phyloP scores from a whole-genome alignment of 1,140 invertebrate genomes.

The Drosophila punjabiensis region DNA sequence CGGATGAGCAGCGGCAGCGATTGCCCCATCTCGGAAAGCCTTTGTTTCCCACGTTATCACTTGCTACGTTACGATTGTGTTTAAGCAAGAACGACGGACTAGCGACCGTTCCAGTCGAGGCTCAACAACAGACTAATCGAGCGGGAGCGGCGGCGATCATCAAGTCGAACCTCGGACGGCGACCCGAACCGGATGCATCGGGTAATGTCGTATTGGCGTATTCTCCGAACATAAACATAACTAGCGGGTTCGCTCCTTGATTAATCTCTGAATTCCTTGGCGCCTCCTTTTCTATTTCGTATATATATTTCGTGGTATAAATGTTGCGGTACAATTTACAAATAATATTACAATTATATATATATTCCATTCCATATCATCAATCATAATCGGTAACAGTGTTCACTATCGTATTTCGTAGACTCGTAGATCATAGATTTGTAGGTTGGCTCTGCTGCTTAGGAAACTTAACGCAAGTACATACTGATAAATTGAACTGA shows the following conservation, averaged over 20 bases:
- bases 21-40: slow-evolving; percentile 59
- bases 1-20: slow-evolving; percentile 56
- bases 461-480: slow-evolving; percentile 36
- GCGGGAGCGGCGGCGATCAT: slow-evolving; percentile 28
- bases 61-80: slow-evolving; percentile 8
- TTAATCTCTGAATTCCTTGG: background rate
- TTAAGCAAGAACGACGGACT: slow-evolving; percentile 6
- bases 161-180: slow-evolving; percentile 20
- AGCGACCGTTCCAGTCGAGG: slow-evolving; percentile 50
- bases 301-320: slow-evolving; percentile 56
- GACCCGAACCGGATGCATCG: slow-evolving; percentile 39
- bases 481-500: slow-evolving; percentile 43
- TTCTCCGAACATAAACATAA: background rate
- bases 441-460: slow-evolving; percentile 58
- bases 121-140: slow-evolving; percentile 56
- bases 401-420: slow-evolving; percentile 51
- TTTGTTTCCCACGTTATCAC: slow-evolving; percentile 56
- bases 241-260: slow-evolving; percentile 5
- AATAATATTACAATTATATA: slow-evolving; percentile 51
- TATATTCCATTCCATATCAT: slow-evolving; percentile 16
- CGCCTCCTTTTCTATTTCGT: slow-evolving; percentile 34
- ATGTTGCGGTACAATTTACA: slow-evolving; percentile 60
- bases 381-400: slow-evolving; percentile 49
- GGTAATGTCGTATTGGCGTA: background rate
- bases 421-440: slow-evolving; percentile 59